Percentiles rank a stretch among this genome's conserved stretches.
Conservation (phyloP, 2,113 vertebrate genomes). For the Nannobrachium achirus region DNA sequence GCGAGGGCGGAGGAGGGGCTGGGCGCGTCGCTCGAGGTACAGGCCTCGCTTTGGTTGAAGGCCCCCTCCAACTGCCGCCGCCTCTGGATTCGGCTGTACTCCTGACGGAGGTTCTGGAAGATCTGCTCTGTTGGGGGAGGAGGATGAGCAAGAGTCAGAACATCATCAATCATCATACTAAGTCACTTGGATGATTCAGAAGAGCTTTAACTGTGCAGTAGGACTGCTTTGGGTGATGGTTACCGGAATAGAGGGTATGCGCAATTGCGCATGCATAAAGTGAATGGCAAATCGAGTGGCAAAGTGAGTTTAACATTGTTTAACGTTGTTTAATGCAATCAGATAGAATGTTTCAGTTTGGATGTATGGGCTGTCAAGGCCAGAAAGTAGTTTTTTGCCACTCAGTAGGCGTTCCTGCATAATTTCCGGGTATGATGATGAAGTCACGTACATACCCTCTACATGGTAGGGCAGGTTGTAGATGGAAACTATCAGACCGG, state of each 20-base stretch:
- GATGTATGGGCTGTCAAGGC: too few relatives aligned
- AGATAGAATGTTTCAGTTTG: too few relatives aligned
- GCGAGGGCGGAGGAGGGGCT: slow-evolving; percentile 80
- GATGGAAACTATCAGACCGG: neutral
- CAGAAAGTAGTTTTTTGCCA: too few relatives aligned
- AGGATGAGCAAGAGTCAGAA: neutral
- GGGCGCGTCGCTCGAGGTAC: slow-evolving; percentile 80
- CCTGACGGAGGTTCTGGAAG: slow-evolving; percentile 93
- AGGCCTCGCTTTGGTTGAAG: slow-evolving; percentile 88
- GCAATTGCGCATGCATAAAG: too few relatives aligned
- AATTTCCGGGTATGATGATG: too few relatives aligned
- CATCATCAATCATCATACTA: neutral
- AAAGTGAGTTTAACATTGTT: too few relatives aligned
- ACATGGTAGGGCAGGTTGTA: neutral
- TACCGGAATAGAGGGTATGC: too few relatives aligned
- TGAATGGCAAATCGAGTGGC: too few relatives aligned
- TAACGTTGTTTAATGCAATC: too few relatives aligned
- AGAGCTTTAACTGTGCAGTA: neutral
- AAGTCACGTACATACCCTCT: too few relatives aligned
- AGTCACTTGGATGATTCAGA: neutral
- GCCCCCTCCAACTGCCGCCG: slow-evolving; percentile 90
- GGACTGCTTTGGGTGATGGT: neutral
- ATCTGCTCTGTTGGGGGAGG: slow-evolving; percentile 85
- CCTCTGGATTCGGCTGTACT: slow-evolving; percentile 91
- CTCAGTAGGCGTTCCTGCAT: too few relatives aligned